Conservation (phyloP, 2,888 invertebrate species). For the Oxytorus armatus region DNA sequence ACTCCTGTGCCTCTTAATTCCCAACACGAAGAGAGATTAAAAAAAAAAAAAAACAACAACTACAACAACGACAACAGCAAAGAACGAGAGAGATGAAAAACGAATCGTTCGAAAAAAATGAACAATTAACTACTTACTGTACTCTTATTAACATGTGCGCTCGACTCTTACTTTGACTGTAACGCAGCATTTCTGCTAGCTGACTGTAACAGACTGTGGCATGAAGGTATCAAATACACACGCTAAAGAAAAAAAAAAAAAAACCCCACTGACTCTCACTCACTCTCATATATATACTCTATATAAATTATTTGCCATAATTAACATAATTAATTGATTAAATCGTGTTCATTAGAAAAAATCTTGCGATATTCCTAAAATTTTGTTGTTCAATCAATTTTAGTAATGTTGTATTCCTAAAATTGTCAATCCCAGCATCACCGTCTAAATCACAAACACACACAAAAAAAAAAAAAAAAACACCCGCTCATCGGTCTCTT, state of each 20-base stretch:
- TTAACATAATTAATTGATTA: too few relatives aligned
- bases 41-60: slow-evolving; percentile 18
- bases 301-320: not conserved
- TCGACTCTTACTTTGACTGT: slow-evolving; percentile 79
- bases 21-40: not conserved
- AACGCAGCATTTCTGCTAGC: slow-evolving; percentile 73
- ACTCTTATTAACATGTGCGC: slow-evolving; percentile 62
- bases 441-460: slow-evolving; percentile 29
- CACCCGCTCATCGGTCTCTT: slow-evolving; percentile 51
- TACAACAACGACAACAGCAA: slow-evolving; percentile 12
- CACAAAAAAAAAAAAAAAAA: too few relatives aligned
- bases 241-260: slow-evolving; percentile 77
- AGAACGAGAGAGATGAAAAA: slow-evolving; percentile 7
- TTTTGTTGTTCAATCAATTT: too few relatives aligned
- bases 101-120: slow-evolving; percentile 44
- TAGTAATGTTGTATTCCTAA: too few relatives aligned
- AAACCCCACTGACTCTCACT: slow-evolving; percentile 77
- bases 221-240: slow-evolving; percentile 79
- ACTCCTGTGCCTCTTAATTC: slow-evolving; percentile 34
- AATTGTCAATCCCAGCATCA: not conserved
- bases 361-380: too few relatives aligned
- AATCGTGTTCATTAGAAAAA: too few relatives aligned
- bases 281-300: slow-evolving; percentile 67
- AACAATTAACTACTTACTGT: slow-evolving; percentile 57
- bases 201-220: slow-evolving; percentile 82